phyloP scores from a whole-genome alignment of 2,113 vertebrate genomes.

The Triplophysa rosa region DNA sequence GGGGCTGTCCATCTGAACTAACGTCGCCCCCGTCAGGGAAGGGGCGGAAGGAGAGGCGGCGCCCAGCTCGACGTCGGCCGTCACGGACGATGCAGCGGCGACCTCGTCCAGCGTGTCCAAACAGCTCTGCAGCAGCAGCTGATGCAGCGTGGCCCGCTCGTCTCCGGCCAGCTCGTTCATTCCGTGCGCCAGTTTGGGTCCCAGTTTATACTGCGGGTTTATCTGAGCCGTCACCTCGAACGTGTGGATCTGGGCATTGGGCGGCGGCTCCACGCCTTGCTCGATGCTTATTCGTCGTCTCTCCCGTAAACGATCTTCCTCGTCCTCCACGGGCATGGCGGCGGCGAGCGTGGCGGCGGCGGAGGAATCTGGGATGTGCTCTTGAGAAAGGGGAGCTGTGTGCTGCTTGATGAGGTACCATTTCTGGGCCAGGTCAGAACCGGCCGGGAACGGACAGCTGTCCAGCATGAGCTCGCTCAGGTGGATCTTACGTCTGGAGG shows the following conservation, averaged over 20 bases:
- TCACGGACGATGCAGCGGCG: constrained; percentile 59
- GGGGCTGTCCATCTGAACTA: constrained; percentile 53
- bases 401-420: constrained; percentile 86
- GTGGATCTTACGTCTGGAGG: constrained; percentile 78
- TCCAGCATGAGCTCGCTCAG: constrained; percentile 84
- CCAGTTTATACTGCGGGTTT: constrained; percentile 78
- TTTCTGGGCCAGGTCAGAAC: constrained; percentile 80
- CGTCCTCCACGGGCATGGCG: constrained; percentile 66
- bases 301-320: constrained; percentile 78
- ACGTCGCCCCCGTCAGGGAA: constrained; percentile 24
- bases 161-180: constrained; percentile 74
- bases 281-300: constrained; percentile 82
- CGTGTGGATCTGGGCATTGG: constrained; percentile 81
- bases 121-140: constrained; percentile 75
- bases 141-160: constrained; percentile 64
- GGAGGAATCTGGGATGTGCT: constrained; percentile 65
- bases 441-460: constrained; percentile 79
- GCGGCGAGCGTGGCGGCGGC: constrained; percentile 49
- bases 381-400: constrained; percentile 78
- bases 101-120: constrained; percentile 78
- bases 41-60: constrained; percentile 46
- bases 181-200: constrained; percentile 79
- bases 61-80: constrained; percentile 35
- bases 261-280: constrained; percentile 81
- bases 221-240: constrained; percentile 81